Conservation (phyloP, 2,113 vertebrate species). For the Mesitornis unicolor region DNA sequence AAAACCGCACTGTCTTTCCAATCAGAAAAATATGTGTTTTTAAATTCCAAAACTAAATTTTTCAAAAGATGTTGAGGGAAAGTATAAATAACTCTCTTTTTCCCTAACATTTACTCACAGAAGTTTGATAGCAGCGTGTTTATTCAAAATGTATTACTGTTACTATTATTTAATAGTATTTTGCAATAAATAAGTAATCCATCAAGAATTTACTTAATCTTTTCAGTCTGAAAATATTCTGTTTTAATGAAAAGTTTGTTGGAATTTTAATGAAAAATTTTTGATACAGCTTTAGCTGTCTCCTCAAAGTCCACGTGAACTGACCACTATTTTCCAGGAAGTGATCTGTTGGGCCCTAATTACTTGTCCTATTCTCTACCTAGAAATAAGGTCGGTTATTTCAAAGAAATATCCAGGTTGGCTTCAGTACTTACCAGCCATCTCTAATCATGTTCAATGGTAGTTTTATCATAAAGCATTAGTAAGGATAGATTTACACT, state of each 20-base stretch:
- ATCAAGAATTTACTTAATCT: not conserved
- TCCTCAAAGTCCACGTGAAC: not conserved
- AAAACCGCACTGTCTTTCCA: not conserved
- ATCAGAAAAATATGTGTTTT: not conserved
- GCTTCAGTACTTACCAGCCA: not conserved
- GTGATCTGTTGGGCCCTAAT: not conserved
- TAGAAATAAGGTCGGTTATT: not conserved
- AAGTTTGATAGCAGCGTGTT: not conserved
- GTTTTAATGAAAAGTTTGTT: not conserved
- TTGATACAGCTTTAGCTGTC: not conserved
- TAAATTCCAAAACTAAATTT: not conserved
- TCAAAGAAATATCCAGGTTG: not conserved
- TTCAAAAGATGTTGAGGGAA: not conserved
- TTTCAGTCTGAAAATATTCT: not conserved
- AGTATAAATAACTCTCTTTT: not conserved
- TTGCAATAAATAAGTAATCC: not conserved
- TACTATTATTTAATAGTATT: not conserved
- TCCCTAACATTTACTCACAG: not conserved
- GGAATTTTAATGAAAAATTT: not conserved
- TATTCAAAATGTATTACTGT: not conserved
- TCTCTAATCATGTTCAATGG: accelerated
- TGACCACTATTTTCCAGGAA: not conserved
- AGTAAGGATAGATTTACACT: not conserved
- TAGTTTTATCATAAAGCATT: not conserved
- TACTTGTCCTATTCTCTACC: not conserved